Percentiles rank a stretch among this genome's conserved stretches.
Evolutionary conservation across 2,888 invertebrate species (phyloP).

Genomic region (Octonoba sinensis): DNA sequence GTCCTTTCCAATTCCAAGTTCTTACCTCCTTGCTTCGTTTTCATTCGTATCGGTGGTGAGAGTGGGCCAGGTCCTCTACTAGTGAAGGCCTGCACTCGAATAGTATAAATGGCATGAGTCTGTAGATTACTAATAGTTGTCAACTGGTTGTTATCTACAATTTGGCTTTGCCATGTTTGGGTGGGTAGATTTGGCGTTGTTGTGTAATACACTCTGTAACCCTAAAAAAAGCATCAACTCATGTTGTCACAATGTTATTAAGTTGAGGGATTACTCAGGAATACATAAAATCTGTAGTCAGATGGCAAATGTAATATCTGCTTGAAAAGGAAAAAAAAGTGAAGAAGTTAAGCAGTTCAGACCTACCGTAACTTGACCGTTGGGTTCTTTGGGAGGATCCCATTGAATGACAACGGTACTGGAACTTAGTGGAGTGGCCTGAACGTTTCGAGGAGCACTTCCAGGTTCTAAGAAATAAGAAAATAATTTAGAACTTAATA

Average conservation of each 20-base stretch:
- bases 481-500: background rate
- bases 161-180: conserved; percentile 92
- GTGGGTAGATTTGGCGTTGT: conserved; percentile 87
- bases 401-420: conserved; percentile 98
- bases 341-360: too few species aligned
- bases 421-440: conserved; percentile 92
- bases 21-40: conserved; percentile 91
- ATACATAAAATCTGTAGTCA: too few species aligned
- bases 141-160: conserved; percentile 91
- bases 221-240: conserved; percentile 75
- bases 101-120: conserved; percentile 93
- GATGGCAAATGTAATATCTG: too few species aligned
- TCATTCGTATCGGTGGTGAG: conserved; percentile 96
- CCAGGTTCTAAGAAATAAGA: conserved; percentile 82
- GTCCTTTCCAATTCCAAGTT: background rate
- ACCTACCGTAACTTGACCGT: conserved; percentile 95
- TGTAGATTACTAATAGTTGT: conserved; percentile 93
- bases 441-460: conserved; percentile 92
- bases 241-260: background rate
- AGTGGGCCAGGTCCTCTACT: conserved; percentile 95
- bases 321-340: too few species aligned
- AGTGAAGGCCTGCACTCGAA: conserved; percentile 92
- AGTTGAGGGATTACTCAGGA: too few species aligned
- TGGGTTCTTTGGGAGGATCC: conserved; percentile 97
- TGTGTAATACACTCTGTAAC: conserved; percentile 97